A percentile compares a stretch with the other conserved stretches of the same genome.
phyloP scores from a whole-genome alignment of 2,797 vertebrate species.

The Lycodopsis pacificus region DNA sequence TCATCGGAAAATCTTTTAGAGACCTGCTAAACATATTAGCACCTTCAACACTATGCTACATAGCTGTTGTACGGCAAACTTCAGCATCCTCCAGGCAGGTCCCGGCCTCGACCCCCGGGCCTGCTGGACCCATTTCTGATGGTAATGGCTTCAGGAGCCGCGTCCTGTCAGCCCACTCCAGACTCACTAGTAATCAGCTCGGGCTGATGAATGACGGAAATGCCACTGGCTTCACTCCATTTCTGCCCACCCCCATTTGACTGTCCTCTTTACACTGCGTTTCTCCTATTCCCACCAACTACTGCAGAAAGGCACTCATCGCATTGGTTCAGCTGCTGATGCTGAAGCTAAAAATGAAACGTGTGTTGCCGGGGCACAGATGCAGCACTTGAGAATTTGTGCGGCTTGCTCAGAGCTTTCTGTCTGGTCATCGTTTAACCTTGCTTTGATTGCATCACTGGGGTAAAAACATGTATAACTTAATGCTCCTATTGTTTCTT shows the following conservation, averaged over 20 bases:
- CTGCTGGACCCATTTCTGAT: conserved; percentile 82
- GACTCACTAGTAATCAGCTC: conserved; percentile 81
- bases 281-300: conserved; percentile 54
- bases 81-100: conserved; percentile 72
- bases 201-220: conserved; percentile 85
- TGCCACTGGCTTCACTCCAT: conserved; percentile 69
- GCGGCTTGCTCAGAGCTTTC: conserved; percentile 40
- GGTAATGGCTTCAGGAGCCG: conserved; percentile 82
- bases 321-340: conserved; percentile 63
- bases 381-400: conserved; percentile 29
- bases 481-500: not conserved
- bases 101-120: conserved; percentile 66
- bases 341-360: conserved; percentile 71
- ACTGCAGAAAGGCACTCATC: conserved; percentile 61
- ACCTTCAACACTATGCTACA: conserved; percentile 25
- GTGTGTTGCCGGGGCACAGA: conserved; percentile 58
- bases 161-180: conserved; percentile 86
- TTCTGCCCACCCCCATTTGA: conserved; percentile 41
- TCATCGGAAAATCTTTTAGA: conserved; percentile 49
- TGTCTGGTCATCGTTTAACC: conserved; percentile 47
- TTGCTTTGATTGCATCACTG: conserved; percentile 36
- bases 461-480: conserved; percentile 15
- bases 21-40: conserved; percentile 49
- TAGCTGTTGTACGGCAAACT: conserved; percentile 72
- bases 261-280: conserved; percentile 64